A percentile compares a stretch with the other conserved stretches of the same genome.
phyloP scores from a whole-genome alignment of 1,140 invertebrate species.

The Trichonephila inaurata region DNA sequence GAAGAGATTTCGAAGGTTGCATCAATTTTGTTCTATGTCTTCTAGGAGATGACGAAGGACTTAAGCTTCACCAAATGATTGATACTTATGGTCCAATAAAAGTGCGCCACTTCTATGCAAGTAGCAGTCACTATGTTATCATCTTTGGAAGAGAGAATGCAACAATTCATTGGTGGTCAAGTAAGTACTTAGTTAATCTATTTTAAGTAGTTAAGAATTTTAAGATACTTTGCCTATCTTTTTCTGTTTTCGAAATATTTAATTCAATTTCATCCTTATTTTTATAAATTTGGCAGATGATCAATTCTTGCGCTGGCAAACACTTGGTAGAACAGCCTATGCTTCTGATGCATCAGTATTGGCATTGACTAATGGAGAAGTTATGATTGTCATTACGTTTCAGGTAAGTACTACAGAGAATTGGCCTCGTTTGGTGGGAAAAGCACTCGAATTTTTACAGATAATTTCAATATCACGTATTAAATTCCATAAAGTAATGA shows the following conservation, averaged over 20 bases:
- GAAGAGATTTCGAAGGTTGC: no score
- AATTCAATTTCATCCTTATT: background rate
- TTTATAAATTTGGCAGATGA: slow-evolving; percentile 6
- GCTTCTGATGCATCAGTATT: slow-evolving; percentile 54
- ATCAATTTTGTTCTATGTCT: background rate
- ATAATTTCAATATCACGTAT: no score
- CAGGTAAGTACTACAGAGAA: slow-evolving; percentile 4
- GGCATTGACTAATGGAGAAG: slow-evolving; percentile 42
- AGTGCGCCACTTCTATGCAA: slow-evolving; percentile 55
- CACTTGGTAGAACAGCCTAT: background rate
- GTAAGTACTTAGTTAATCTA: slow-evolving; percentile 20
- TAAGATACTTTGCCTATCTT: background rate
- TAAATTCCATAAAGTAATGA: no score
- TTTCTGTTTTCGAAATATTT: background rate
- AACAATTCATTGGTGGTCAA: slow-evolving; percentile 63
- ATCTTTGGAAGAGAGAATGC: slow-evolving; percentile 46
- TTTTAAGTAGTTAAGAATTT: background rate
- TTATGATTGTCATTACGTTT: slow-evolving; percentile 39
- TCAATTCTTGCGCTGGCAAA: slow-evolving; percentile 67
- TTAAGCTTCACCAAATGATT: slow-evolving; percentile 12
- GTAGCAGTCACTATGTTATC: slow-evolving; percentile 38
- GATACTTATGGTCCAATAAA: background rate
- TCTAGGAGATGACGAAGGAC: slow-evolving; percentile 7
- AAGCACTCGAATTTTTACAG: no score
- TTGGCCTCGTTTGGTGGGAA: no score